These are phyloP conservation scores for Aselliscus stoliczkanus DNA, from an alignment of 2,797 vertebrate genomes.

Conservation along the genomic window DNA sequence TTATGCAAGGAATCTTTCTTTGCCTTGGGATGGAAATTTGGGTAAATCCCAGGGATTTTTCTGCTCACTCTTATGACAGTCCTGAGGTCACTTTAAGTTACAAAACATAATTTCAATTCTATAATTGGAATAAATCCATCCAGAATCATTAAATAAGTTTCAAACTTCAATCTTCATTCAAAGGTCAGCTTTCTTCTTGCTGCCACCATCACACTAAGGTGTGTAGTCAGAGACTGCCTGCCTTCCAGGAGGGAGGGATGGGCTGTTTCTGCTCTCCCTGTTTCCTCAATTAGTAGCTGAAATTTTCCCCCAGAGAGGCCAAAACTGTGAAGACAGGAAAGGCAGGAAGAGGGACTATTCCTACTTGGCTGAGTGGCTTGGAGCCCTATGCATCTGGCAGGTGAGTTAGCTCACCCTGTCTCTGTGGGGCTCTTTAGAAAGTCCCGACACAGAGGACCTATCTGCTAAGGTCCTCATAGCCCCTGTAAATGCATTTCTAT, in stretches of 20 bases:
- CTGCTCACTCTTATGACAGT: not conserved
- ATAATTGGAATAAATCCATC: not conserved
- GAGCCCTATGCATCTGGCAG: not conserved
- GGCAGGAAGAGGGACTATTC: not conserved
- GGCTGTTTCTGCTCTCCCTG: not conserved
- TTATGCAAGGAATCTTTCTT: not conserved
- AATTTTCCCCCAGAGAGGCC: not conserved
- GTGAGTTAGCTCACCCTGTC: not conserved
- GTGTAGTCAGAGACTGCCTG: not conserved
- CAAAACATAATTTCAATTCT: not conserved
- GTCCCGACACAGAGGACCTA: not conserved
- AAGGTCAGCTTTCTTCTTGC: not conserved
- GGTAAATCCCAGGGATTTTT: not conserved
- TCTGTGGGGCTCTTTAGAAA: not conserved
- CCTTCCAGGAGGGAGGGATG: not conserved
- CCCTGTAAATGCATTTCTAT: not conserved
- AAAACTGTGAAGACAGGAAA: not conserved
- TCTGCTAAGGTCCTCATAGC: not conserved
- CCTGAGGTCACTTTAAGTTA: not conserved
- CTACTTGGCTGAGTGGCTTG: not conserved
- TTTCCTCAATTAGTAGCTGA: not conserved
- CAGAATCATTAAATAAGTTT: not conserved
- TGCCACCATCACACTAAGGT: not conserved
- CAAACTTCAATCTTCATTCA: not conserved
- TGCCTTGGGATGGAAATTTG: not conserved